phyloP scores from a whole-genome alignment of 2,113 vertebrate species.

The Engraulis encrasicolus region DNA sequence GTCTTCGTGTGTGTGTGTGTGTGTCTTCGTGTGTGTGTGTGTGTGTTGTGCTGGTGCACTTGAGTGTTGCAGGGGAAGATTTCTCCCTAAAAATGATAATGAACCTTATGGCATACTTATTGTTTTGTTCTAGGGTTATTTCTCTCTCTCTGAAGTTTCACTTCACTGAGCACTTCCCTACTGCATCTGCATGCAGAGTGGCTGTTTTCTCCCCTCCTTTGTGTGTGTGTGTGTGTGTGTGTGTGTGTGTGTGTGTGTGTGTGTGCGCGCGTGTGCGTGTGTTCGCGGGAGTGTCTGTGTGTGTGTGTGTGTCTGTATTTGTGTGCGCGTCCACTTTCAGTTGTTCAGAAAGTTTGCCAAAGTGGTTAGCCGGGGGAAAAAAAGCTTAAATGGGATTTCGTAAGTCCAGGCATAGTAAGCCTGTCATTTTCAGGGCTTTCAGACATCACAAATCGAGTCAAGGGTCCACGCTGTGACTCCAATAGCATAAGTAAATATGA shows the following conservation, averaged over 20 bases:
- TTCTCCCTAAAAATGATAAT: slow-evolving; percentile 3
- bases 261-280: background rate
- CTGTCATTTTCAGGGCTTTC: background rate
- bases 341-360: background rate
- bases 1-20: slow-evolving; percentile 35
- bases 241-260: background rate
- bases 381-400: background rate
- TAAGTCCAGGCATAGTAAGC: background rate
- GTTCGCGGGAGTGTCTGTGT: background rate
- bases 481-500: background rate
- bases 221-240: background rate
- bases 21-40: slow-evolving; percentile 1
- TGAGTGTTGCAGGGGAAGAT: background rate
- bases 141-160: background rate
- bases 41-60: too few species aligned
- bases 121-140: background rate
- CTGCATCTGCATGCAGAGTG: background rate
- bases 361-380: background rate
- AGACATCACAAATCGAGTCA: background rate
- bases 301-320: background rate
- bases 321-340: background rate
- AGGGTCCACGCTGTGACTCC: background rate
- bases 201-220: background rate
- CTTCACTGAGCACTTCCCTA: background rate
- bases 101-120: slow-evolving; percentile 10